Percentiles rank a stretch among this genome's conserved stretches.
Evolutionary conservation across 2,113 vertebrate genomes (phyloP).

Genomic region (Sminthopsis crassicaudata): DNA sequence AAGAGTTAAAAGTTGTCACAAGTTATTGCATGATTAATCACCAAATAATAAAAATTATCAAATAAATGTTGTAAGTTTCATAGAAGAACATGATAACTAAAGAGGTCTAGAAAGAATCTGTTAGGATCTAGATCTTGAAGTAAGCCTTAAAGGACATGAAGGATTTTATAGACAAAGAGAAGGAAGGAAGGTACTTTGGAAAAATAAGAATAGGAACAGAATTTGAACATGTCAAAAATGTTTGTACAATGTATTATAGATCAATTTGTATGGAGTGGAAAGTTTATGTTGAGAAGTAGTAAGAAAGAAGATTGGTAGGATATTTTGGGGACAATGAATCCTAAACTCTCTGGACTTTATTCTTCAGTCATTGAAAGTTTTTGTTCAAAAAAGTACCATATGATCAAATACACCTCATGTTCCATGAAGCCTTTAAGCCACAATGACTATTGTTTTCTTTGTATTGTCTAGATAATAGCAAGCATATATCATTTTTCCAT

Average conservation of each 20-base stretch:
- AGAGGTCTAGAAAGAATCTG: background rate
- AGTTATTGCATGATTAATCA: background rate
- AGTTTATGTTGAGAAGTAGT: background rate
- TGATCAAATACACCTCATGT: constrained; percentile 20
- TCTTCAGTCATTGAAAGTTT: background rate
- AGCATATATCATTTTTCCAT: constrained; percentile 41
- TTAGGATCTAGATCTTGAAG: background rate
- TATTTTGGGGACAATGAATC: background rate
- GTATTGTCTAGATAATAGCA: constrained; percentile 27
- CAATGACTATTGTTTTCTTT: constrained; percentile 5
- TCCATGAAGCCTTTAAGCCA: background rate
- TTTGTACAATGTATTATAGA: background rate
- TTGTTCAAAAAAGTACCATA: background rate
- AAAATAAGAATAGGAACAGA: background rate
- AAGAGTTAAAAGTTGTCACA: background rate
- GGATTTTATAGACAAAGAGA: background rate
- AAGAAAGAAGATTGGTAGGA: background rate
- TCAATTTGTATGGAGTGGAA: background rate
- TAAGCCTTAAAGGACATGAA: background rate
- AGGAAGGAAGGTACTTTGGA: background rate
- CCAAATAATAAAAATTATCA: background rate
- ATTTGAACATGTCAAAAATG: background rate
- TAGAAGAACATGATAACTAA: background rate
- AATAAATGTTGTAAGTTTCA: background rate
- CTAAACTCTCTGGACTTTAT: background rate